phyloP scores from a whole-genome alignment of 2,888 invertebrate species.

The Torymus auratus region DNA sequence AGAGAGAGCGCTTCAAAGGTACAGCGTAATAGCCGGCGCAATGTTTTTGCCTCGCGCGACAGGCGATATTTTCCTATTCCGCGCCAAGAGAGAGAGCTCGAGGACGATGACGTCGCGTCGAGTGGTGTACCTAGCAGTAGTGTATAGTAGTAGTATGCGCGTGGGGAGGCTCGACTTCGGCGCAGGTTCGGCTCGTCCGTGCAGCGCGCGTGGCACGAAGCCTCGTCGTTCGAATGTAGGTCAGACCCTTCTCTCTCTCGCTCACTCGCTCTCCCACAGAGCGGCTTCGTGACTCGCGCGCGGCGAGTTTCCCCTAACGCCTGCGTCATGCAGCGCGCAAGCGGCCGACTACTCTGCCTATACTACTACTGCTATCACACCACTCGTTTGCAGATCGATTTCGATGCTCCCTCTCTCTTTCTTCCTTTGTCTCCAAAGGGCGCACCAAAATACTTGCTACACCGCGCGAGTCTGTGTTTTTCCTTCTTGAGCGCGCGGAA shows the following conservation, averaged over 20 bases:
- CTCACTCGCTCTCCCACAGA: constrained; percentile 13
- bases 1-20: background rate
- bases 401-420: constrained; percentile 22
- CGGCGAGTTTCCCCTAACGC: constrained; percentile 49
- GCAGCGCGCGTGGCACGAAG: constrained; percentile 28
- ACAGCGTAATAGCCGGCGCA: background rate
- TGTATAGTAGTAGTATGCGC: too few species aligned
- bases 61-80: constrained; percentile 34
- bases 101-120: constrained; percentile 42
- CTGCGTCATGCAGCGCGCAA: constrained; percentile 44
- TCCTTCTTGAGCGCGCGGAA: background rate
- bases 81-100: background rate
- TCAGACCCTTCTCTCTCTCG: constrained; percentile 55
- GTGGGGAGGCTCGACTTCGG: constrained; percentile 32
- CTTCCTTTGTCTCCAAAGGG: background rate
- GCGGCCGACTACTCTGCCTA: background rate
- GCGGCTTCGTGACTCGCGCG: constrained; percentile 43
- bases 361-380: too few species aligned
- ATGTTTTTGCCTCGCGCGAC: constrained; percentile 16
- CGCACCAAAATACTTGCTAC: too few species aligned
- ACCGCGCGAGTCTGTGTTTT: background rate
- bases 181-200: constrained; percentile 51
- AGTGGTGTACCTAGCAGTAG: background rate
- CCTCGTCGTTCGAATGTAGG: constrained; percentile 55
- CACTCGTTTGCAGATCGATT: constrained; percentile 45